Percentiles rank a stretch among this genome's conserved stretches.
phyloP scores from a whole-genome alignment of 2,888 invertebrate species.

The Drepana falcataria region DNA sequence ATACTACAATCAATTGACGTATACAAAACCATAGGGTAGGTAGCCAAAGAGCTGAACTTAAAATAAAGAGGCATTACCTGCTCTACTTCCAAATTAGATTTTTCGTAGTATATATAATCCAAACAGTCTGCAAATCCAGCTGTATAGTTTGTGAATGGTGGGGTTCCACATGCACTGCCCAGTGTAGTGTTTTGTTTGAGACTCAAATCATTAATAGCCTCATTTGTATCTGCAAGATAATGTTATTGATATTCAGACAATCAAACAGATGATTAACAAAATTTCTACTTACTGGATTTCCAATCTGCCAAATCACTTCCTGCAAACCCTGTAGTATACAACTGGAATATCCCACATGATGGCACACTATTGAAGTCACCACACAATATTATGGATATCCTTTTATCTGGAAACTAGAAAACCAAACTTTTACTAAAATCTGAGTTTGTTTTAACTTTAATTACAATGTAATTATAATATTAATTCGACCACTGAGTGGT shows the following conservation, averaged over 20 bases:
- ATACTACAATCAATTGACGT: no score
- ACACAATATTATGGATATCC: constrained; percentile 86
- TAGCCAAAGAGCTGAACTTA: no score
- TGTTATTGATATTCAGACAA: constrained; percentile 2
- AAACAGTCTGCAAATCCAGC: constrained; percentile 89
- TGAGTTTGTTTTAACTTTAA: no score
- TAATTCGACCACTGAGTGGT: no score
- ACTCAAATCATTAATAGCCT: constrained; percentile 81
- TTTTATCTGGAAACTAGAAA: constrained; percentile 47
- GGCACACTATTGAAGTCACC: constrained; percentile 97
- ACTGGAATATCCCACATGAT: constrained; percentile 87
- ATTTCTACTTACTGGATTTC: constrained; percentile 83
- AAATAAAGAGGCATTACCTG: constrained; percentile 64
- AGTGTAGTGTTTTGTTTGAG: constrained; percentile 82
- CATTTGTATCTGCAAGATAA: constrained; percentile 78
- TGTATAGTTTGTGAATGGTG: constrained; percentile 91
- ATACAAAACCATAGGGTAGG: no score
- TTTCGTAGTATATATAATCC: constrained; percentile 94
- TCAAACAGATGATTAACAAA: background rate
- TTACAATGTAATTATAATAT: no score
- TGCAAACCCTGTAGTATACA: constrained; percentile 85
- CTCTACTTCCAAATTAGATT: constrained; percentile 78
- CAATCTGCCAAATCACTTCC: constrained; percentile 84
- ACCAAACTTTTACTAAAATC: constrained; percentile 4
- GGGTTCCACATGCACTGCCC: constrained; percentile 90